phyloP scores from a whole-genome alignment of 2,888 invertebrate genomes.

The Hipparchia sbordonii region DNA sequence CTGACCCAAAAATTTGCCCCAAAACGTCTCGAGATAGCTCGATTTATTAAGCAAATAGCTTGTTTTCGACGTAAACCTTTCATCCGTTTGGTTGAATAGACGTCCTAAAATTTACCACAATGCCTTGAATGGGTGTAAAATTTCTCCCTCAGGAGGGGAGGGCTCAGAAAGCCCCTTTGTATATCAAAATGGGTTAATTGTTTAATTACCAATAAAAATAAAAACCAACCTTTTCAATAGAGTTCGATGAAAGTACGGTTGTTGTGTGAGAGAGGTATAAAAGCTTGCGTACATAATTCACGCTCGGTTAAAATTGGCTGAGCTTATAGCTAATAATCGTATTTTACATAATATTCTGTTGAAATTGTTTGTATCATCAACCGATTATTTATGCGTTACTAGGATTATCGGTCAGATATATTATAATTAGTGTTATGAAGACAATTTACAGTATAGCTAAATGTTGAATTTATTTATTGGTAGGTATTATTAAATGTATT shows the following conservation, averaged over 20 bases:
- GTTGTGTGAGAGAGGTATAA: constrained; percentile 33
- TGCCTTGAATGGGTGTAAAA: constrained; percentile 74
- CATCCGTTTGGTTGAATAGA: constrained; percentile 58
- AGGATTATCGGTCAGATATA: constrained; percentile 4
- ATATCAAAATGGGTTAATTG: constrained; percentile 75
- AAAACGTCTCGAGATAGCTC: constrained; percentile 11
- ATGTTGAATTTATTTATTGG: too few relatives aligned
- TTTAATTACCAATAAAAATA: constrained; percentile 81
- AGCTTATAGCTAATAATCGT: constrained; percentile 9
- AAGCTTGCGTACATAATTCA: constrained; percentile 41
- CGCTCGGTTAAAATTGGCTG: constrained; percentile 37
- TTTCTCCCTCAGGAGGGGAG: constrained; percentile 67
- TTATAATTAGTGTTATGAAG: not conserved
- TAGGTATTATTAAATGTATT: too few relatives aligned
- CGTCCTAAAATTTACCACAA: constrained; percentile 69
- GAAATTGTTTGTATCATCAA: not conserved
- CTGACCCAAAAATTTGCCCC: not conserved
- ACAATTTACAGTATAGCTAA: too few relatives aligned
- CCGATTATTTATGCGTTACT: constrained; percentile 4
- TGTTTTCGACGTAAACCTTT: constrained; percentile 51
- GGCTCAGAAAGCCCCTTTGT: constrained; percentile 64
- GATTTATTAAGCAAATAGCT: constrained; percentile 26
- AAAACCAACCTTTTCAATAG: constrained; percentile 60
- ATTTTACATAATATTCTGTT: constrained; percentile 6
- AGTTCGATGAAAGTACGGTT: constrained; percentile 48